Conservation (phyloP, 2,797 vertebrate species). For the Anabas testudineus region DNA sequence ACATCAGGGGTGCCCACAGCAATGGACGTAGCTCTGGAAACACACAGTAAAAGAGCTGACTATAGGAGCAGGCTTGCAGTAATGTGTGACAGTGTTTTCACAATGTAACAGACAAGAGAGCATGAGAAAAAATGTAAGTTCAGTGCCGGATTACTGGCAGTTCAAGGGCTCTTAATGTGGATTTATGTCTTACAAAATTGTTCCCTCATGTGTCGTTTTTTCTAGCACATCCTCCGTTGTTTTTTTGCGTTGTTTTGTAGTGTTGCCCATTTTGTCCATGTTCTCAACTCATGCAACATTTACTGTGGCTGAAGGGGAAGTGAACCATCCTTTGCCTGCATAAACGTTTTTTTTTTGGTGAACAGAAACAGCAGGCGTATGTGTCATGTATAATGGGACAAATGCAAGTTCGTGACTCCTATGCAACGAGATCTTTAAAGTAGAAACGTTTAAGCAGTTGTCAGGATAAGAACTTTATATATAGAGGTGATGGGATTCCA, state of each 20-base stretch:
- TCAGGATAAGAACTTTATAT: slow-evolving; percentile 14
- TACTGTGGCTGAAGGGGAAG: slow-evolving; percentile 10
- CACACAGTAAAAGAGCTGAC: slow-evolving; percentile 4
- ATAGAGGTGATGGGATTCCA: slow-evolving; percentile 19
- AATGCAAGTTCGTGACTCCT: background rate
- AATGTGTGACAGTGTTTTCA: background rate
- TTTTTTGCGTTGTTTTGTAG: background rate
- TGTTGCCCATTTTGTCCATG: background rate
- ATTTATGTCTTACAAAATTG: background rate
- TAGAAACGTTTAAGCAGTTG: slow-evolving; percentile 27
- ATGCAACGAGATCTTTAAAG: background rate
- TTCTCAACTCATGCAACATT: background rate
- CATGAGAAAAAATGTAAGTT: background rate
- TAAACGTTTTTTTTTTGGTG: slow-evolving; percentile 7
- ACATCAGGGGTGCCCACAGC: slow-evolving; percentile 49
- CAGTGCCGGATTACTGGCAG: background rate
- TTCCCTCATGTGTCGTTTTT: background rate
- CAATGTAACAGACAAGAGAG: background rate
- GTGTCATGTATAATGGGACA: slow-evolving; percentile 2
- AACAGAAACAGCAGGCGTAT: slow-evolving; percentile 22
- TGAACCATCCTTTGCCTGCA: background rate
- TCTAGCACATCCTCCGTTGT: background rate
- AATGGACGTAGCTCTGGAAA: slow-evolving; percentile 48
- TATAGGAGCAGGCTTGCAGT: background rate
- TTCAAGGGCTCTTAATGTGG: background rate